These are phyloP conservation scores for Corydoras maculifer DNA, from an alignment of 2,113 vertebrate species.

Conservation along the genomic window DNA sequence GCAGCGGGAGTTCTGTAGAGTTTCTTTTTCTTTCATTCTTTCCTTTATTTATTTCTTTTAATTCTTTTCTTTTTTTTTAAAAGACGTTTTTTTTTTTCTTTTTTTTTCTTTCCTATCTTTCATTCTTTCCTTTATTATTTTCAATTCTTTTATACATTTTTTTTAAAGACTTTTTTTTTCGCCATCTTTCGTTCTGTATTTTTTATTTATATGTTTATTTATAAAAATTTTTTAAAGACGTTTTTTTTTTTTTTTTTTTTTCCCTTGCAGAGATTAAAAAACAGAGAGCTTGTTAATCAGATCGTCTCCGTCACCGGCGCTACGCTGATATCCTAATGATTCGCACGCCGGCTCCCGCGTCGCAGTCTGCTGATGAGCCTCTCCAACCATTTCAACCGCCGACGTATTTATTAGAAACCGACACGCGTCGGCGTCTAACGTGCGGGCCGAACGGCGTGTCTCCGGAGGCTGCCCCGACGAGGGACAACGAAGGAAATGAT, in stretches of 20 bases:
- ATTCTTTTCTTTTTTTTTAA: too few species aligned
- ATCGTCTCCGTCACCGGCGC: slow-evolving; percentile 64
- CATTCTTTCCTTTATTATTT: too few species aligned
- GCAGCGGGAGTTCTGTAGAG: slow-evolving; percentile 61
- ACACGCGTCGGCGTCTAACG: slow-evolving; percentile 5
- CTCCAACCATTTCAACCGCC: slow-evolving; percentile 11
- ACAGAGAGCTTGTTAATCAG: slow-evolving; percentile 71
- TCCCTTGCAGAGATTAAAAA: slow-evolving; percentile 51
- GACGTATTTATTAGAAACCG: slow-evolving; percentile 21
- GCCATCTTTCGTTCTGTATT: too few species aligned
- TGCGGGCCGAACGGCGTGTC: too few species aligned
- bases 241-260: neutral
- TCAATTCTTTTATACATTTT: too few species aligned
- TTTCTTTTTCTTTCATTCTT: slow-evolving; percentile 1
- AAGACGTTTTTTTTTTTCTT: too few species aligned
- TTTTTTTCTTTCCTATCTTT: too few species aligned
- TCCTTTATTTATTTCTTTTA: neutral
- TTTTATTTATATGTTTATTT: too few species aligned
- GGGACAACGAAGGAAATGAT: slow-evolving; percentile 65
- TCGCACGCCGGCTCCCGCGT: slow-evolving; percentile 62
- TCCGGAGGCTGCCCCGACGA: slow-evolving; percentile 53
- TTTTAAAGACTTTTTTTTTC: too few species aligned
- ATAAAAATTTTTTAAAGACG: slow-evolving; percentile 42
- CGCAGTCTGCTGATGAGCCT: slow-evolving; percentile 43
- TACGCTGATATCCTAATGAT: slow-evolving; percentile 68